A percentile compares a stretch with the other conserved stretches of the same genome.
Conservation (phyloP, 2,797 vertebrate genomes). For the Microhierax caerulescens region DNA sequence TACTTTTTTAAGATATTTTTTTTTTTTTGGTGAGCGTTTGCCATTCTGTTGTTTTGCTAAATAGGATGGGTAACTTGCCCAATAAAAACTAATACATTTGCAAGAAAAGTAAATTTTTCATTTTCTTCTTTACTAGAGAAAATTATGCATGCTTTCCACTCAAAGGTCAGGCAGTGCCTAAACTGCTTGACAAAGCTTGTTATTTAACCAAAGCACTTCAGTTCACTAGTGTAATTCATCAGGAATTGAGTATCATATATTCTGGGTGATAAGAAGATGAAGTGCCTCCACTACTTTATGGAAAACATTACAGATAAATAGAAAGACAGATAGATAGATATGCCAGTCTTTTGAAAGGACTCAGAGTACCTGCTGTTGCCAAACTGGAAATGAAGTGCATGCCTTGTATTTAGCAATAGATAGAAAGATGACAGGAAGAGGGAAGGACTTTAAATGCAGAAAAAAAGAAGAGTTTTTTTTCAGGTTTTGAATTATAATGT, state of each 20-base stretch:
- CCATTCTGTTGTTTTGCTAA: not conserved
- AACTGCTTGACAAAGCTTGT: not conserved
- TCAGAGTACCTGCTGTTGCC: not conserved
- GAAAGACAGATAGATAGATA: not conserved
- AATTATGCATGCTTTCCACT: not conserved
- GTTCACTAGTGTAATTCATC: not conserved
- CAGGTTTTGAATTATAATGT: not conserved
- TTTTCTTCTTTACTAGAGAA: not conserved
- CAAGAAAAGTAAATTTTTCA: not conserved
- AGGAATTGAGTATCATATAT: not conserved
- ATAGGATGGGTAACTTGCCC: not conserved
- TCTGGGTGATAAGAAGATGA: not conserved
- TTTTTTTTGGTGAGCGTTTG: not conserved
- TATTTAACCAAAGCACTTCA: not conserved
- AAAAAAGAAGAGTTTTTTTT: not conserved
- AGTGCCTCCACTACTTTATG: not conserved
- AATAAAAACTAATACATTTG: not conserved
- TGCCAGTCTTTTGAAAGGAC: not conserved
- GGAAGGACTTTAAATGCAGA: not conserved
- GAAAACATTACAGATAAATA: not conserved
- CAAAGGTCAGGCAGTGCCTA: constrained; percentile 11
- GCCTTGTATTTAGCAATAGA: not conserved
- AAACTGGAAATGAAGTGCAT: not conserved
- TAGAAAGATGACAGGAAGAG: not conserved
- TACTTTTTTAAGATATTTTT: not conserved